These are phyloP conservation scores for Harpagoxenus sublaevis DNA, from an alignment of 2,888 invertebrate species.

Conservation along the genomic window DNA sequence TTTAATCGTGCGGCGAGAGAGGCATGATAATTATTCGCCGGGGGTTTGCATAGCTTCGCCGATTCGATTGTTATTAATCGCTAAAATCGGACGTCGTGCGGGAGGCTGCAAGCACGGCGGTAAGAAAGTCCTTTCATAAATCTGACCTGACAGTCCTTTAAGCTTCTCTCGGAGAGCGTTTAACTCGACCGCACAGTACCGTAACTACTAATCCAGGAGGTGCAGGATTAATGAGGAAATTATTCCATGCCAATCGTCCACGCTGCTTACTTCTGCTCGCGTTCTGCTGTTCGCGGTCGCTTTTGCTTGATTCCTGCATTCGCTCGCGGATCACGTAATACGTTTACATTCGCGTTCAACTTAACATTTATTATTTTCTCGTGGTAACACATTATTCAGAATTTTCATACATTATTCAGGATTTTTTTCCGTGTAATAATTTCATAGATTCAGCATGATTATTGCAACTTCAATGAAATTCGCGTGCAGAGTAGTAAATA, in stretches of 20 bases:
- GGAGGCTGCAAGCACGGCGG: background rate
- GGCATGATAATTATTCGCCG: conserved; percentile 25
- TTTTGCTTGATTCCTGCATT: background rate
- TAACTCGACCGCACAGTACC: conserved; percentile 32
- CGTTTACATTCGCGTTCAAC: background rate
- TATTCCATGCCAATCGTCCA: background rate
- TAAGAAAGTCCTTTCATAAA: conserved; percentile 51
- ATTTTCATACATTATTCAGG: background rate
- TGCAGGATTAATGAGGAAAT: conserved; percentile 1
- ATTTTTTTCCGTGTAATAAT: background rate
- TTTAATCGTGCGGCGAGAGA: conserved; percentile 3
- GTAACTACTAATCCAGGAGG: conserved; percentile 31
- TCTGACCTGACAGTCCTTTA: conserved; percentile 48
- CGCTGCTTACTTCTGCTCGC: background rate
- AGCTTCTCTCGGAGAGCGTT: conserved; percentile 37
- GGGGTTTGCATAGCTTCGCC: background rate
- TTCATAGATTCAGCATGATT: background rate
- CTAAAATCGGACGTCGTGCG: conserved; percentile 8
- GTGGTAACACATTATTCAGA: background rate
- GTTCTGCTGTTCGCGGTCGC: background rate
- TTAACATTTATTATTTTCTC: background rate
- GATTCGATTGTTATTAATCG: conserved; percentile 31
- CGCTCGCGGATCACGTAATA: background rate
- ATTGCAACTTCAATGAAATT: background rate
- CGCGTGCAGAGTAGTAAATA: background rate